Evolutionary conservation across 2,888 invertebrate species (phyloP).

Genomic region (Emmelina monodactyla): DNA sequence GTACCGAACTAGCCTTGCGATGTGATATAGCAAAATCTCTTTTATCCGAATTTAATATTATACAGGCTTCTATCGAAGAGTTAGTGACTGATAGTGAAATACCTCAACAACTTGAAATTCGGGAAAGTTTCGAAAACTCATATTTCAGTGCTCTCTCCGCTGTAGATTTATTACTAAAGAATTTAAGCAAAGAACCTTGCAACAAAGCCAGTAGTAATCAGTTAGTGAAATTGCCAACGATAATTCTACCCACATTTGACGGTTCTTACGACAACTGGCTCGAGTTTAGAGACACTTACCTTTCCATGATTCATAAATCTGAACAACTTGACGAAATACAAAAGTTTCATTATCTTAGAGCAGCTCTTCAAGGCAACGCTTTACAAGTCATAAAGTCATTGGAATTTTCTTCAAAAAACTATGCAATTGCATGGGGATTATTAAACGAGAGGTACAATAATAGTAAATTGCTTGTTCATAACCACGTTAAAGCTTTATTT

Average conservation of each 20-base stretch:
- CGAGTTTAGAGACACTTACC: constrained; percentile 9
- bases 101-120: constrained; percentile 3
- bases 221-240: constrained; percentile 6
- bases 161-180: constrained; percentile 1
- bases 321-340: constrained; percentile 7
- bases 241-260: constrained; percentile 6
- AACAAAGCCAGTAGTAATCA: constrained; percentile 3
- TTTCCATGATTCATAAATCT: constrained; percentile 9
- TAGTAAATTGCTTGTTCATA: constrained; percentile 9
- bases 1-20: not conserved
- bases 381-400: constrained; percentile 12
- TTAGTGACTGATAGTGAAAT: constrained; percentile 1
- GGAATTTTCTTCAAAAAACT: constrained; percentile 12
- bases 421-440: constrained; percentile 12
- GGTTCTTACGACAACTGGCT: constrained; percentile 10
- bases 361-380: constrained; percentile 10
- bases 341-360: constrained; percentile 13
- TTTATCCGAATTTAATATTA: constrained; percentile 1
- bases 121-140: constrained; percentile 4
- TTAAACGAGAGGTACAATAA: constrained; percentile 12
- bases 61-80: constrained; percentile 3
- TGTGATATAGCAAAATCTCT: constrained; percentile 2
- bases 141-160: not conserved
- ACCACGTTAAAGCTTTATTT: constrained; percentile 11
- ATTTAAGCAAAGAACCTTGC: constrained; percentile 1